These are phyloP conservation scores for Aphelenchoides bicaudatus DNA, from an alignment of 2,888 invertebrate genomes.

Conservation along the genomic window DNA sequence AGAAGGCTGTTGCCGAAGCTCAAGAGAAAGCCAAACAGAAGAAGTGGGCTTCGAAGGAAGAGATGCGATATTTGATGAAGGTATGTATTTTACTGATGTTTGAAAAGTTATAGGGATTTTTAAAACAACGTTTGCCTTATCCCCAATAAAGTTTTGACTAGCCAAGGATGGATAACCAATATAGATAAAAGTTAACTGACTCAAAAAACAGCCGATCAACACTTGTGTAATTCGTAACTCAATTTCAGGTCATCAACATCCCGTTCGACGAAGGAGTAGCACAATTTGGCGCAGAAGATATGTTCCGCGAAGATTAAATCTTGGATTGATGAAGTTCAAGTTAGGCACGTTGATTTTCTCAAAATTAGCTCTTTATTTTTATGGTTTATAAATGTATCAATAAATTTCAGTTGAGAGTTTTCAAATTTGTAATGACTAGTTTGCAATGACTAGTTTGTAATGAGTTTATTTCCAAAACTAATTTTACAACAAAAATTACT, in stretches of 20 bases:
- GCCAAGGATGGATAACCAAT: not conserved
- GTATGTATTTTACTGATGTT: slow-evolving; percentile 27
- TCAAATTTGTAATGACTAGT: too few species aligned
- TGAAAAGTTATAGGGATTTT: slow-evolving; percentile 1
- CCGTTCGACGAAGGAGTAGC: slow-evolving; percentile 59
- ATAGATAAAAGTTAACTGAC: not conserved
- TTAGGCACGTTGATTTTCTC: not conserved
- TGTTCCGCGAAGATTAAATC: slow-evolving; percentile 55
- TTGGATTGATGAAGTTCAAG: not conserved
- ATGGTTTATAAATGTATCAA: slow-evolving; percentile 1
- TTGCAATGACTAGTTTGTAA: too few species aligned
- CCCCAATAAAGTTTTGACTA: not conserved
- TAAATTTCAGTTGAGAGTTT: slow-evolving; percentile 13
- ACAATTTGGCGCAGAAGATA: slow-evolving; percentile 56
- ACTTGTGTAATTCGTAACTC: not conserved
- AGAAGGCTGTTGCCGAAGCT: slow-evolving; percentile 55
- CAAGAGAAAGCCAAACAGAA: slow-evolving; percentile 53
- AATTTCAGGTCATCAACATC: slow-evolving; percentile 55
- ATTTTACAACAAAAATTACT: too few species aligned
- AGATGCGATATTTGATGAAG: slow-evolving; percentile 58
- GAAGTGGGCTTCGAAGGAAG: slow-evolving; percentile 59
- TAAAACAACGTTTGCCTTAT: slow-evolving; percentile 7
- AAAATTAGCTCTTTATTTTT: slow-evolving; percentile 7
- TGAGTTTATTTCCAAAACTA: too few species aligned
- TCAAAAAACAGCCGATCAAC: too few species aligned